Conservation (phyloP, 2,888 invertebrate species). For the Abrostola tripartita region DNA sequence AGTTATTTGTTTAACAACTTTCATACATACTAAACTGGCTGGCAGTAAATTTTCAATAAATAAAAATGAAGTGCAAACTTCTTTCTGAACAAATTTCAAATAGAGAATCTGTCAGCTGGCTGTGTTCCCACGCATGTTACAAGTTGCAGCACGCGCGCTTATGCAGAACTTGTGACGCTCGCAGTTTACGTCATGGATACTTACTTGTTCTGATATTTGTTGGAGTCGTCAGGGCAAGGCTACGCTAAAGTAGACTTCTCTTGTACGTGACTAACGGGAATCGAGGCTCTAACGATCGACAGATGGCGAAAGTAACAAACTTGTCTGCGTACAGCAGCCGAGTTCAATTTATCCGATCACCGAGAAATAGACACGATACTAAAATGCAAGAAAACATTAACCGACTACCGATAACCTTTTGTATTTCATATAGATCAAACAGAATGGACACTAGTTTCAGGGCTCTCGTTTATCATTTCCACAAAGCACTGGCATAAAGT, state of each 20-base stretch:
- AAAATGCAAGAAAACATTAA: no score
- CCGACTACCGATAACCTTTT: no score
- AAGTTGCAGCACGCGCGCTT: constrained; percentile 11
- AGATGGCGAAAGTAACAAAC: neutral
- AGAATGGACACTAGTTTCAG: no score
- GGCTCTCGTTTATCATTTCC: no score
- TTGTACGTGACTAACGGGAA: neutral
- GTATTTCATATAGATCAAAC: no score
- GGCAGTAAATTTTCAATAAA: constrained; percentile 10
- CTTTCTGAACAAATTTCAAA: constrained; percentile 25
- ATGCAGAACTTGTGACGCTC: neutral
- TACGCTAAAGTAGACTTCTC: neutral
- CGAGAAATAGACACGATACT: neutral
- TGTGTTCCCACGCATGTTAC: constrained; percentile 30
- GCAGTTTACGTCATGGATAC: neutral
- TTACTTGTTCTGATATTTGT: neutral
- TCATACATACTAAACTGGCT: no score
- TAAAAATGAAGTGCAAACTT: constrained; percentile 25
- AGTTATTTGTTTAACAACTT: no score
- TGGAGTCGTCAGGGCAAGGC: neutral
- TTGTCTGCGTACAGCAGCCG: neutral
- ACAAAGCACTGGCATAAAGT: no score
- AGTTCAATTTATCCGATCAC: neutral
- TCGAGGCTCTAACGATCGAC: neutral
- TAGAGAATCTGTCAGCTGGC: constrained; percentile 31